Evolutionary conservation across 2,888 invertebrate genomes (phyloP), one percentile per base, ranked within the genome.

Genomic region (Eupsilia transversa): DNA sequence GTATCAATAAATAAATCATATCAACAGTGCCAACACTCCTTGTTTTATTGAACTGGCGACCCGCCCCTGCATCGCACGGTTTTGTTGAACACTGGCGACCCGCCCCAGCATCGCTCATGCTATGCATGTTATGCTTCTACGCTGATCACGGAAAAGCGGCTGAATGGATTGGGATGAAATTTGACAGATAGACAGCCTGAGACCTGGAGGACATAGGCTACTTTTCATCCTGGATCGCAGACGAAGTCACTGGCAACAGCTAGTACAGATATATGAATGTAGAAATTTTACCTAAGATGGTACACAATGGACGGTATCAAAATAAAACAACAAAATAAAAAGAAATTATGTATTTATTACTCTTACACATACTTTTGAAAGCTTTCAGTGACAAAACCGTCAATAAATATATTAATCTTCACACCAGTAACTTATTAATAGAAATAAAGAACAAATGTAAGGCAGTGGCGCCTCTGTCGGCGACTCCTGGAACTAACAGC

Each of bases 1-100:
- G 90, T 87, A 89, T 90, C 90, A 90, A 90, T 90, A 90, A 90
- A 89, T 87, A 82, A 72, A 73, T 67, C 12, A 43, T 56, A 38
- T 38, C 7, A 56, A 43, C 41, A 56, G 76, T 79, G 85, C 70
- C 83, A 79, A 73, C 1, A 20, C n/a, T 33, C 1, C 1, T n/a
- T 27, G 70, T 85, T 82, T 83, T 41, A 82, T 78, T 83, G 9
- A 23, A 17, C 46, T 9, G n/a, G n/a, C n/a, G n/a, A n/a, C n/a
- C n/a, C n/a, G n/a, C n/a, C n/a, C n/a, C n/a, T n/a, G n/a, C n/a
- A n/a, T n/a, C n/a, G n/a, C n/a, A n/a, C n/a, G n/a, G n/a, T n/a
- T n/a, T n/a, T n/a, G n/a, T n/a, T n/a, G n/a, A n/a, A n/a, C n/a
- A n/a, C n/a, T n/a, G n/a, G n/a, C n/a, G n/a, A n/a, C n/a, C n/a